A percentile compares a stretch with the other conserved stretches of the same genome.
phyloP scores from a whole-genome alignment of 2,113 vertebrate species.

The Nibea albiflora region DNA sequence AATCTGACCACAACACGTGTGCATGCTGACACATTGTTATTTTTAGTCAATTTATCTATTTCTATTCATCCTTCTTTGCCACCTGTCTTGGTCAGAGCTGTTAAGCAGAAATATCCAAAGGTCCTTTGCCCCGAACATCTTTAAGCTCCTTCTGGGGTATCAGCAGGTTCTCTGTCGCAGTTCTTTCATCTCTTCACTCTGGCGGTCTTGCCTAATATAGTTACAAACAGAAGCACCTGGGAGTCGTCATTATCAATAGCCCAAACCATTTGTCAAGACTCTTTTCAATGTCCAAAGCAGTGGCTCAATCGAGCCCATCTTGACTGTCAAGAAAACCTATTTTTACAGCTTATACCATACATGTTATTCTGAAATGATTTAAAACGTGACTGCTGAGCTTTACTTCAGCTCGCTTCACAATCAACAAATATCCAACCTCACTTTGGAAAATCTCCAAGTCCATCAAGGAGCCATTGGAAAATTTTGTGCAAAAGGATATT shows the following conservation, averaged over 20 bases:
- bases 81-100: neutral
- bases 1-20: neutral
- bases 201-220: neutral
- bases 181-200: neutral
- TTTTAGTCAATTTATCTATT: neutral
- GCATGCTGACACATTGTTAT: neutral
- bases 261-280: neutral
- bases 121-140: neutral
- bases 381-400: neutral
- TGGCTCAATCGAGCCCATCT: neutral
- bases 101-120: constrained; percentile 2
- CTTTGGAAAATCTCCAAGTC: neutral
- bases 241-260: neutral
- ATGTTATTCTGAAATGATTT: neutral
- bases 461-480: neutral
- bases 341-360: neutral
- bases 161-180: neutral
- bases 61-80: neutral
- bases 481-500: neutral
- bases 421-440: neutral
- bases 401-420: neutral
- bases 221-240: neutral
- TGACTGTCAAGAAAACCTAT: neutral
- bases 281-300: too few species aligned
- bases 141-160: neutral